Evolutionary conservation across 2,888 invertebrate species (phyloP).

Genomic region (Reticulitermes lucifugus): DNA sequence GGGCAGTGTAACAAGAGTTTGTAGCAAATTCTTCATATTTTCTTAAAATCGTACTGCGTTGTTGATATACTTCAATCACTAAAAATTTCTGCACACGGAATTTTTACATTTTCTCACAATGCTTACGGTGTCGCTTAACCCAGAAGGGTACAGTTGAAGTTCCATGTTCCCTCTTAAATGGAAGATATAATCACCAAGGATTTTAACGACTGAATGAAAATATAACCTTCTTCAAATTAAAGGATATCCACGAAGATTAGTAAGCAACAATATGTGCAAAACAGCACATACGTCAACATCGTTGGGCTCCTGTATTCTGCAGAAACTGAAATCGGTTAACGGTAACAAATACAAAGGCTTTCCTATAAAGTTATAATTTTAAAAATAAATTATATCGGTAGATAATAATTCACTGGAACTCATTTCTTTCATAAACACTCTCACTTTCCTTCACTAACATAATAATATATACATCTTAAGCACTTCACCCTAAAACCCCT

Average conservation of each 20-base stretch:
- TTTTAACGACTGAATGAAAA: background rate
- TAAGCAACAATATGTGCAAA: background rate
- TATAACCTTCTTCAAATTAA: background rate
- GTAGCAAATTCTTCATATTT: background rate
- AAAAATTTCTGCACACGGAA: background rate
- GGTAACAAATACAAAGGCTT: background rate
- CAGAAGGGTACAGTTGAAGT: background rate
- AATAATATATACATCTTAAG: slow-evolving; percentile 1
- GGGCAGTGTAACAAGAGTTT: background rate
- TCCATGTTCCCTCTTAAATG: background rate
- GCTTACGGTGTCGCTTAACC: background rate
- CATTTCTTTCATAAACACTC: slow-evolving; percentile 40
- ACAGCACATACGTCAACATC: background rate
- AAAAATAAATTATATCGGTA: background rate
- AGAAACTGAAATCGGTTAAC: slow-evolving; percentile 11
- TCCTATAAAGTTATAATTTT: background rate
- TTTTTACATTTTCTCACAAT: background rate
- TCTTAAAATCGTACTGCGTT: background rate
- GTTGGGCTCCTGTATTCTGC: background rate
- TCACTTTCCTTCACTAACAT: slow-evolving; percentile 45
- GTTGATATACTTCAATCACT: background rate
- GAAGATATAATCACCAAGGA: background rate
- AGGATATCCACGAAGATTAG: background rate
- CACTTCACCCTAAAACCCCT: background rate
- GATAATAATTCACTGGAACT: background rate